A percentile compares a stretch with the other conserved stretches of the same genome.
Evolutionary conservation across 35 echinoderm and acorn worm genomes (phyloP).

Genomic region (Lytechinus variegatus): DNA sequence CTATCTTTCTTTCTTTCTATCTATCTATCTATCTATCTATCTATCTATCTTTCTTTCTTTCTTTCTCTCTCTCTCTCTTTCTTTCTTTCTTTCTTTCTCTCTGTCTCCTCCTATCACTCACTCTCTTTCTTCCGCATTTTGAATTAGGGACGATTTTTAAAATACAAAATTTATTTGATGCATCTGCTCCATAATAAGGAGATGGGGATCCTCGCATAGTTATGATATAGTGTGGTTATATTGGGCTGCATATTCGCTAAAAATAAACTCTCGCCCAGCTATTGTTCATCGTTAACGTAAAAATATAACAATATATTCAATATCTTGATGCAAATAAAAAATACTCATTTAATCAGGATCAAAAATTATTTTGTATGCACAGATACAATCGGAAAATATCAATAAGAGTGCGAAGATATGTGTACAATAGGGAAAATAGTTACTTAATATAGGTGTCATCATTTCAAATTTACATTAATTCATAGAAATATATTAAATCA

Average conservation of each 20-base stretch:
- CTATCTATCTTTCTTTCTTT: neutral
- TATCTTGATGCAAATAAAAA: neutral
- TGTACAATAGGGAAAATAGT: too few species aligned
- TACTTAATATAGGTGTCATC: neutral
- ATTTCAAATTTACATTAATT: neutral
- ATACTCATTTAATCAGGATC: neutral
- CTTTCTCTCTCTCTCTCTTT: neutral
- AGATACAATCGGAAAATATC: neutral
- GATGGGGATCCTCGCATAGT: too few species aligned
- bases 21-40: neutral
- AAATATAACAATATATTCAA: neutral
- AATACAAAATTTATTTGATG: too few species aligned
- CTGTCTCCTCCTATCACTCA: neutral
- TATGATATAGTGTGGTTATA: too few species aligned
- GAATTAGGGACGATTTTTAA: too few species aligned
- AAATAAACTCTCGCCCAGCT: too few species aligned
- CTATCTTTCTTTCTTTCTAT: neutral
- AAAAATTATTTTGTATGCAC: neutral
- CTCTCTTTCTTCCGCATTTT: neutral
- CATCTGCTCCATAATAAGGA: too few species aligned
- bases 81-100: neutral
- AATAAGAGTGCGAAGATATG: neutral
- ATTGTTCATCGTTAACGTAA: neutral
- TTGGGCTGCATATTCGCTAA: too few species aligned
- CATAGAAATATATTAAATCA: neutral